Evolutionary conservation across 37 sponge, comb jelly and placozoan genomes (phyloP), one percentile per base, ranked within the genome.

Genomic region (Theonella swinhoei): DNA sequence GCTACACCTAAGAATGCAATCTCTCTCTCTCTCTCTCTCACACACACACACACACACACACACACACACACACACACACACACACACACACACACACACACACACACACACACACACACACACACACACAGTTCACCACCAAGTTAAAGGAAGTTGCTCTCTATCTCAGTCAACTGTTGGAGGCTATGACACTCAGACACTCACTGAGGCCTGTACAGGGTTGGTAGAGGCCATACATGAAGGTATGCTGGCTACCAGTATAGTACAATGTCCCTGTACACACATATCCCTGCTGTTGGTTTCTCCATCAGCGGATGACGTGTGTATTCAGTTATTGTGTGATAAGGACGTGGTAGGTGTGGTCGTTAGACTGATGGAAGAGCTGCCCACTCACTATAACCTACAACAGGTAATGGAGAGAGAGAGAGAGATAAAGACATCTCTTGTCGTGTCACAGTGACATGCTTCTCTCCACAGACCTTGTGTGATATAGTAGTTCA

Each of bases 401-500:
- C 60, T 61, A 20, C 83, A 82, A 36, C 64, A 82, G 74, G 83
- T 82, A n/a, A 2, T 3, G 3, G 36, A 71, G n/a, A n/a, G n/a
- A n/a, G n/a, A n/a, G n/a, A n/a, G n/a, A n/a, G n/a, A n/a, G n/a
- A n/a, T n/a, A n/a, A n/a, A n/a, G n/a, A n/a, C n/a, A n/a, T n/a
- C n/a, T n/a, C n/a, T n/a, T n/a, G n/a, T n/a, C n/a, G n/a, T n/a
- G n/a, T n/a, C n/a, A n/a, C n/a, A n/a, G n/a, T n/a, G n/a, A n/a
- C n/a, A n/a, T 7, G 32, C 19, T 76, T 43, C 41, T 68, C 20
- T 72, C 14, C 62, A 33, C 74, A 88, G 88, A 72, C 54, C 5
- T 76, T 68, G 5, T 88, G 88, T 88, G 83, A 88, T 33, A 82
- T 70, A 8, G 19, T 88, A 2, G 42, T 76, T 59, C 63, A 61